Evolutionary conservation across 30 jellyfish, hydroid and myxozoan species (phyloP).

Genomic region (Turritopsis dohrnii): DNA sequence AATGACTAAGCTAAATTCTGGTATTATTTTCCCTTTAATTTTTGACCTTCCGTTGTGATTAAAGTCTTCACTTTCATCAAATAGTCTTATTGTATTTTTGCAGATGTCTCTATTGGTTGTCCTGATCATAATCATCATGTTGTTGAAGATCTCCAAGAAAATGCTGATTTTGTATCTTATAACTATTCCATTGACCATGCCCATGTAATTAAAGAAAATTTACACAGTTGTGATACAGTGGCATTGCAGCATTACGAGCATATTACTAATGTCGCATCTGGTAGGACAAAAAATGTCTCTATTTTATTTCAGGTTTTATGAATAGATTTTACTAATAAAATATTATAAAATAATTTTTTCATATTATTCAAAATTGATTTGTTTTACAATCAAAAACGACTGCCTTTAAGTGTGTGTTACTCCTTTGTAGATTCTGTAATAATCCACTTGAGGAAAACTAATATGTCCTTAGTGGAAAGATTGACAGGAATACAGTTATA

Average conservation of each 20-base stretch:
- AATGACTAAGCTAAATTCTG: not conserved
- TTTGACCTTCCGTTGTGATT: not conserved
- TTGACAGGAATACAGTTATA: slow-evolving; percentile 29
- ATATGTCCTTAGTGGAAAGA: slow-evolving; percentile 21
- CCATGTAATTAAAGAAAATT: slow-evolving; percentile 13
- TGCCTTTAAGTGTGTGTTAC: not conserved
- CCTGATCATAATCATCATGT: slow-evolving; percentile 15
- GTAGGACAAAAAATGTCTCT: not conserved
- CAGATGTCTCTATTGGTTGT: slow-evolving; percentile 9
- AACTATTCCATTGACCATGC: slow-evolving; percentile 21
- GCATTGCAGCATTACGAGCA: not conserved
- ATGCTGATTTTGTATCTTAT: slow-evolving; percentile 56
- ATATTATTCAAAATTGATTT: no score
- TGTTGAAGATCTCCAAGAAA: slow-evolving; percentile 47
- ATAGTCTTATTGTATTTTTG: not conserved
- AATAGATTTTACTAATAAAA: no score
- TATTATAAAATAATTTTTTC: no score
- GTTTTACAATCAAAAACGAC: not conserved
- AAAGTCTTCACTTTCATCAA: not conserved
- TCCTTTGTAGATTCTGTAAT: not conserved
- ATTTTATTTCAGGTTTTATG: not conserved
- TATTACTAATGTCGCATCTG: slow-evolving; percentile 4
- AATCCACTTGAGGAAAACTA: not conserved
- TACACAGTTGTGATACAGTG: not conserved
- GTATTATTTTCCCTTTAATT: not conserved